A percentile compares a stretch with the other conserved stretches of the same genome.
These are phyloP conservation scores for Bradypodion ventrale DNA, from an alignment of 2,797 vertebrate species.

Conservation along the genomic window DNA sequence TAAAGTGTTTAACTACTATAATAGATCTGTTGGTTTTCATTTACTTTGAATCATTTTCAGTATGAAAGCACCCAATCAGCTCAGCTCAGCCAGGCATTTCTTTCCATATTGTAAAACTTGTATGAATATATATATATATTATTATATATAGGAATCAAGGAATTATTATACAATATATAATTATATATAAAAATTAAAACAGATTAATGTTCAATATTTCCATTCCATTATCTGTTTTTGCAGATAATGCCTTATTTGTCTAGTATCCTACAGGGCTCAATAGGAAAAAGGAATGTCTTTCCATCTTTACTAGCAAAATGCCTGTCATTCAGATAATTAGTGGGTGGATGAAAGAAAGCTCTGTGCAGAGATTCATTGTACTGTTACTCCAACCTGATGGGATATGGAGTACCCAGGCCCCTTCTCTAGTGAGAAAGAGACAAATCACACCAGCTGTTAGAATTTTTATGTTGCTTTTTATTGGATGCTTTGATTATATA, in stretches of 20 bases:
- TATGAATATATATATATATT: not conserved
- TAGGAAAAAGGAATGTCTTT: conserved; percentile 18
- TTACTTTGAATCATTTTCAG: conserved; percentile 45
- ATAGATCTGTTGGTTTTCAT: conserved; percentile 23
- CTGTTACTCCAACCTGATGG: too few species aligned
- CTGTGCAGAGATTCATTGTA: not conserved
- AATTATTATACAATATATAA: too few species aligned
- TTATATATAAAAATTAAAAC: too few species aligned
- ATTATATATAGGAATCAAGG: too few species aligned
- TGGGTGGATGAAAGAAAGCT: not conserved
- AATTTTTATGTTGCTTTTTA: too few species aligned
- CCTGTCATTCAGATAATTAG: not conserved
- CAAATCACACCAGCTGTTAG: too few species aligned
- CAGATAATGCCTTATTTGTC: conserved; percentile 15
- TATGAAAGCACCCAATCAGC: conserved; percentile 12
- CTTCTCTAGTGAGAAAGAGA: too few species aligned
- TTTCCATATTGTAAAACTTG: conserved; percentile 19
- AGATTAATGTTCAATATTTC: conserved; percentile 28
- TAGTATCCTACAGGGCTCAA: conserved; percentile 18
- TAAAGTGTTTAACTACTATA: conserved; percentile 34
- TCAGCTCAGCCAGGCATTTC: conserved; percentile 1
- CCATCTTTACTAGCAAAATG: not conserved
- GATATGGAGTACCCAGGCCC: too few species aligned
- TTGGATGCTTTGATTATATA: too few species aligned
- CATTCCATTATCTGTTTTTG: conserved; percentile 27